Evolutionary conservation across 2,797 vertebrate species (phyloP).

Genomic region (Pipistrellus pygmaeus): DNA sequence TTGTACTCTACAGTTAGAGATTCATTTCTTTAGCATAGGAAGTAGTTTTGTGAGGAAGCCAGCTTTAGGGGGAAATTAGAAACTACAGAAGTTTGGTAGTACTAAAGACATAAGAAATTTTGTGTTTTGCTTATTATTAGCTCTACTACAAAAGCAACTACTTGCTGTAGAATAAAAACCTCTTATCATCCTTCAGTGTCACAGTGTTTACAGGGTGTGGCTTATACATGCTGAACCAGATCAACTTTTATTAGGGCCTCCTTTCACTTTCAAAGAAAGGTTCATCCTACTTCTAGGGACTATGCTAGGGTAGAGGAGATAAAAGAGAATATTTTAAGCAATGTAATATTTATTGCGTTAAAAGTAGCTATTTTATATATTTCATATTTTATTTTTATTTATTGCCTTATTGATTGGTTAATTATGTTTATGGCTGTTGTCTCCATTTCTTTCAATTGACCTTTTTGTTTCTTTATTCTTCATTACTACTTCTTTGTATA

Average conservation of each 20-base stretch:
- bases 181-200: not conserved
- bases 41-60: constrained; percentile 2
- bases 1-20: not conserved
- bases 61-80: not conserved
- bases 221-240: not conserved
- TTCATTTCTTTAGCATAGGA: not conserved
- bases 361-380: not conserved
- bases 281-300: not conserved
- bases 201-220: not conserved
- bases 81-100: not conserved
- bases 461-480: not conserved
- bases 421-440: not conserved
- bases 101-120: not conserved
- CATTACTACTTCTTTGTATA: not conserved
- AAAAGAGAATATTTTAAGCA: constrained; percentile 12
- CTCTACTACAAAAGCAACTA: not conserved
- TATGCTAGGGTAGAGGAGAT: not conserved
- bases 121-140: not conserved
- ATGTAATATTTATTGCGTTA: not conserved
- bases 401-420: not conserved
- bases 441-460: not conserved
- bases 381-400: constrained; percentile 10
- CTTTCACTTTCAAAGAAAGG: constrained; percentile 13
- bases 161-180: not conserved
- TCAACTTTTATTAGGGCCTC: not conserved